Conservation (phyloP, 1,140 invertebrate species). For the Eriocheir sinensis region DNA sequence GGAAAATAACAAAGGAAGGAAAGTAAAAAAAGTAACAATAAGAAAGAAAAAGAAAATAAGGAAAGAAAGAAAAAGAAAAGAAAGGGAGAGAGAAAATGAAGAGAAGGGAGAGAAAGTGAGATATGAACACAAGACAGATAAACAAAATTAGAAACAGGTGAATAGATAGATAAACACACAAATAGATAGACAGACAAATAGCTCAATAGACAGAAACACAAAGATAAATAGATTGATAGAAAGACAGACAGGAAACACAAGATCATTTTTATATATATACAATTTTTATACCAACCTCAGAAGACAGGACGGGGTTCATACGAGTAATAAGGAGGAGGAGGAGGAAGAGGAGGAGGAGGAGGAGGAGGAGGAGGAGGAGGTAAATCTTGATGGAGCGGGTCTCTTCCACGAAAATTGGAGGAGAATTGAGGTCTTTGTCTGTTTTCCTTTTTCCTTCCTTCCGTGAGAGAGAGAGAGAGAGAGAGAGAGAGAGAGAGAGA, state of each 20-base stretch:
- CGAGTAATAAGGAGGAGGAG: too few species aligned
- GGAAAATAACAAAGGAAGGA: too few species aligned
- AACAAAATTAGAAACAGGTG: background rate
- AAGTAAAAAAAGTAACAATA: too few species aligned
- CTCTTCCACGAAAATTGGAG: conserved; percentile 3
- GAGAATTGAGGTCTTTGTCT: background rate
- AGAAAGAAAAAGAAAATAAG: too few species aligned
- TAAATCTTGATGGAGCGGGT: background rate
- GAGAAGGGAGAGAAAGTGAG: background rate
- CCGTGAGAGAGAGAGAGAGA: background rate
- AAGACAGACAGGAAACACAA: background rate
- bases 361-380: background rate
- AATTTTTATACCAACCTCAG: too few species aligned
- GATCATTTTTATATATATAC: background rate
- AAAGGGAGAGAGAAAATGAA: background rate
- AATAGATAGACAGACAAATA: background rate
- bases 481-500: background rate
- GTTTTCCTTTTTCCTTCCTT: too few species aligned
- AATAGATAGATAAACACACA: background rate
- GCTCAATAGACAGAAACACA: too few species aligned
- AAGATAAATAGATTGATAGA: background rate
- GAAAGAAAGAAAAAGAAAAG: background rate
- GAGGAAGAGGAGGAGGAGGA: background rate
- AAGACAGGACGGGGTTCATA: background rate
- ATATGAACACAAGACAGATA: too few species aligned